phyloP scores from a whole-genome alignment of 2,113 vertebrate genomes.

The Myrmecobius fasciatus region DNA sequence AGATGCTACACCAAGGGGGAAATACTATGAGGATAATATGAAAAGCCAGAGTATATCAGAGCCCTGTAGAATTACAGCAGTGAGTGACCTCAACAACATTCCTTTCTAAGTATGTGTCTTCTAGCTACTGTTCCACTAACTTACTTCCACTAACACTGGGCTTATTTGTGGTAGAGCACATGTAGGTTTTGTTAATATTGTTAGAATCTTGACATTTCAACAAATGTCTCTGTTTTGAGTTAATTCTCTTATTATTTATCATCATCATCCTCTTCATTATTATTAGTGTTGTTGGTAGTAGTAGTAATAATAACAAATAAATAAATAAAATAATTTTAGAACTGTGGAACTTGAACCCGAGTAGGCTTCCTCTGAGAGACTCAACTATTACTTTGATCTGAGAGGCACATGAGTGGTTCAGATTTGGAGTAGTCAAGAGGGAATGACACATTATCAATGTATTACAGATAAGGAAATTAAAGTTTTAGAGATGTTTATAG shows the following conservation, averaged over 20 bases:
- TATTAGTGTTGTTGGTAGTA: no score
- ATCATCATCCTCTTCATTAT: neutral
- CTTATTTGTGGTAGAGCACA: neutral
- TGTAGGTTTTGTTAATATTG: neutral
- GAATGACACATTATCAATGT: neutral
- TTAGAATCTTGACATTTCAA: neutral
- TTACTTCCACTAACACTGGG: neutral
- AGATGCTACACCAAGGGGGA: neutral
- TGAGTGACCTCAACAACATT: neutral
- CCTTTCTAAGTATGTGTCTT: neutral
- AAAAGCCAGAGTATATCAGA: neutral
- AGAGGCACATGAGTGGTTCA: no score
- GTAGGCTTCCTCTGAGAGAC: neutral
- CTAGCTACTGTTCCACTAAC: neutral
- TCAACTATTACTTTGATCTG: neutral
- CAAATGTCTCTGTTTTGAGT: neutral
- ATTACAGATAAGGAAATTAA: neutral
- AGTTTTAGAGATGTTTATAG: neutral
- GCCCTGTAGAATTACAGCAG: neutral
- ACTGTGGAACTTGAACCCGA: neutral
- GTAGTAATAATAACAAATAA: neutral
- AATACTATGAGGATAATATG: neutral
- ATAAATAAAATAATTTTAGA: neutral
- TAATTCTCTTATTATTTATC: neutral
- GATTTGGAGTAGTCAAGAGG: neutral